These are phyloP conservation scores for Meriones unguiculatus DNA, from an alignment of 2,113 vertebrate genomes.

Conservation along the genomic window DNA sequence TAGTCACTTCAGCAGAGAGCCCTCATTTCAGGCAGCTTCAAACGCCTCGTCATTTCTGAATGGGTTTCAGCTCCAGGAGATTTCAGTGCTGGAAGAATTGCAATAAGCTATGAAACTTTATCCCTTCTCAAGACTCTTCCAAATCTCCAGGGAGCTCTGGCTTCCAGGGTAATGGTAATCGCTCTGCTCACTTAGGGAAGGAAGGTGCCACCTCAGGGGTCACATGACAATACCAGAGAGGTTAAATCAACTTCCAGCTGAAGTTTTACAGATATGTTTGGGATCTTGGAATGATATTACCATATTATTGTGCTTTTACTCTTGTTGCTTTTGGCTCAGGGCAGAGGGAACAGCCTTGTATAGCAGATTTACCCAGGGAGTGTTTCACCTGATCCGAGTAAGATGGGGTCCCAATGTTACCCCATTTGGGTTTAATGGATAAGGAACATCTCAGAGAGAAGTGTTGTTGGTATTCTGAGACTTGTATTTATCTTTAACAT, in stretches of 20 bases:
- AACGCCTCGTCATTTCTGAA: conserved; percentile 78
- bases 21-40: conserved; percentile 73
- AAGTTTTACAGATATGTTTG: conserved; percentile 82
- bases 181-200: conserved; percentile 71
- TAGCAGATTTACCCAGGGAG: conserved; percentile 74
- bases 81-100: conserved; percentile 77
- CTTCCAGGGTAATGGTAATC: conserved; percentile 78
- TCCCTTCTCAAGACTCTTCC: conserved; percentile 76
- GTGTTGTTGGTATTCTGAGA: conserved; percentile 73
- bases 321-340: conserved; percentile 80
- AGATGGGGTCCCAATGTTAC: conserved; percentile 39
- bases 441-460: conserved; percentile 67
- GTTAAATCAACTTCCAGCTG: conserved; percentile 83
- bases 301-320: conserved; percentile 80
- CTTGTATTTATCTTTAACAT: conserved; percentile 80
- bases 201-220: conserved; percentile 79
- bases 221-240: conserved; percentile 79
- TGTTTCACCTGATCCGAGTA: conserved; percentile 72
- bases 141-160: conserved; percentile 71
- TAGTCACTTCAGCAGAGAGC: conserved; percentile 58
- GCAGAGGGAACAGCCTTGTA: conserved; percentile 67
- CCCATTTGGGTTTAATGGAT: conserved; percentile 54
- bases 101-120: conserved; percentile 81
- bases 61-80: conserved; percentile 77
- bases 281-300: conserved; percentile 82